Evolutionary conservation across 2,888 invertebrate genomes (phyloP), one percentile per base, ranked within the genome.

Genomic region (Conistra vaccinii): DNA sequence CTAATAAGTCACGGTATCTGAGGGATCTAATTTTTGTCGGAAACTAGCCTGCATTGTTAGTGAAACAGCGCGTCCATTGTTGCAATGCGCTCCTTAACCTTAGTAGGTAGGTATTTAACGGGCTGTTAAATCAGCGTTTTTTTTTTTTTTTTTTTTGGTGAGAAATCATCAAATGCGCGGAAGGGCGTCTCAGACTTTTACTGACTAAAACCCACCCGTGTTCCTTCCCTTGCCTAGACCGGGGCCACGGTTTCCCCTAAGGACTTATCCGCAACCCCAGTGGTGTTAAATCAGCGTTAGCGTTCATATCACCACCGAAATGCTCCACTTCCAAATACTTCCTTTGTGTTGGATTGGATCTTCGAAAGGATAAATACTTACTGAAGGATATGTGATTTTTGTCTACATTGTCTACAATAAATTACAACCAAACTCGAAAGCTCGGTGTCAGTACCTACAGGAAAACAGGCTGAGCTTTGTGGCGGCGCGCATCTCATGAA

Each of bases 1-100:
- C 32, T 61, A 65, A 57, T 75, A 71, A 51, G 70, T 58, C 57
- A 68, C 63, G 51, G 42, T 79, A 65, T 67, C 80, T 75, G 39
- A 51, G 42, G 65, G 53, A 78, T 68, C 53, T 55, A 70, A 80
- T 77, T 58, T 69, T 55, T 60, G 17, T 62, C 39, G 53, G 69
- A 73, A 81, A 73, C 58, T 51, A 26, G 39, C 53, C 23, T 53
- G 63, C 63, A 58, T 72, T 72, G 80, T 77, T 66, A 29, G 20
- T 42, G n/a, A 32, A 76, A 68, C 42, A 62, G 20, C n/a, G 26
- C 26, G n/a, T 51, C 51, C 6, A 39, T 75, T 69, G 58, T 63
- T 48, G 53, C 26, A 63, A 42, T 55, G 53, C 63, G 42, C 17
- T 80, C 20, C 63, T 20, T 14, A 1, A 45, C 6, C 48, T 48